Base-by-base conservation (phyloP, 64 coral and sea anemone species). In the Pocillopora verrucosa region DNA sequence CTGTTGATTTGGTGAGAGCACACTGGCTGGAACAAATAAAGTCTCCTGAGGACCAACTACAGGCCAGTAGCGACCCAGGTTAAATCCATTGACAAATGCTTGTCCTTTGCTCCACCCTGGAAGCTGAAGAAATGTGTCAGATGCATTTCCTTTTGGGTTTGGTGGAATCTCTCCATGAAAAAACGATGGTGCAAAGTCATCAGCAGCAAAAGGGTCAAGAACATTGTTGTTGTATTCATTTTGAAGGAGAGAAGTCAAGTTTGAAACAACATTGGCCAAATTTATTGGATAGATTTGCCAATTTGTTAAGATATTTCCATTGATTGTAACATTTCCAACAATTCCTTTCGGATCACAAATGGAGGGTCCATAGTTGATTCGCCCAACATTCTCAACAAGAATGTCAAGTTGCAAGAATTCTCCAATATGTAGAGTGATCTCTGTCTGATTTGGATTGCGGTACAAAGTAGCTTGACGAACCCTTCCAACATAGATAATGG, bases 11-110 rank as follows among this genome's bases (percentile, higher is more conserved):
- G 80, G 34, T 73, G 87, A 93, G 24, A 96, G 60, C 45, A 96
- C 82, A 73, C 79, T 93, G 63, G 88, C 82, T 76, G 95, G 95
- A 10, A 96, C 88, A 87, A 88, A 96, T 13, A 96, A 74, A n/a
- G 95, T 90, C 30, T 76, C 80, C 24, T 96, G 95, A n/a, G 95
- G 95, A 80, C 95, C 95, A n/a, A 74, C 88, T 60, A 76, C 91
- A 19, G 95, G 91, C 95, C 95, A 96, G 84, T 96, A 96, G 59
- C 95, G 95, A 85, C 95, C 95, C 72, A 96, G 72, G 79, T 97
- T 91, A 17, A 97, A 97, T 14, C 92, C 95, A 84, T 97, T 97
- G 63, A 97, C 82, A 76, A 93, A 97, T 19, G 80, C 95, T 76
- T 97, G 95, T 13, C 95, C 95, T 85, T 97, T 85, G 22, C 65